Percentiles rank a stretch among this genome's conserved stretches.
Conservation (phyloP, 92 coral and sea anemone species). For the Plumapathes pennacea region DNA sequence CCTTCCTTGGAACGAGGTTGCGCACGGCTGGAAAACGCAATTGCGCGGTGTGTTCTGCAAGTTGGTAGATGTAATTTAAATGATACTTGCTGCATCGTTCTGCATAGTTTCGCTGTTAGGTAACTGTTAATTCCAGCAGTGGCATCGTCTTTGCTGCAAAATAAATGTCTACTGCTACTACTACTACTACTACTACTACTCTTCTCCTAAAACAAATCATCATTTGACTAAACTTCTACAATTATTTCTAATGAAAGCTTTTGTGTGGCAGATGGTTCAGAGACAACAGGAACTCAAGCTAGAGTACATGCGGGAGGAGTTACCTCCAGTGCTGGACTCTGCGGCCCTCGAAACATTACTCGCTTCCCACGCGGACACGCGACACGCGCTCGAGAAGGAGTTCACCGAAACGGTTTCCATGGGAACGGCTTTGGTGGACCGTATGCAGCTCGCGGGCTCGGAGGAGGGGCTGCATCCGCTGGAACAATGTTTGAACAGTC, state of each 20-base stretch:
- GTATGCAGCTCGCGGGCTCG: constrained; percentile 73
- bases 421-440: constrained; percentile 80
- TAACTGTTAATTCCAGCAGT: no score
- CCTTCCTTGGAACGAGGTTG: no score
- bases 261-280: constrained; percentile 53
- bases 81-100: no score
- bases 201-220: neutral
- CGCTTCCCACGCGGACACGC: constrained; percentile 73
- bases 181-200: no score
- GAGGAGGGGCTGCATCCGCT: constrained; percentile 72
- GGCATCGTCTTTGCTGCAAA: no score
- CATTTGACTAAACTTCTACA: neutral
- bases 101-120: no score
- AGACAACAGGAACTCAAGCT: constrained; percentile 57
- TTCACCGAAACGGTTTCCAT: constrained; percentile 87
- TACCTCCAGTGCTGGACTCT: constrained; percentile 54
- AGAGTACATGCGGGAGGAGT: constrained; percentile 55
- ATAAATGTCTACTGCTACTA: no score
- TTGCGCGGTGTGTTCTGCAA: no score
- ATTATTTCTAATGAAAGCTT: neutral
- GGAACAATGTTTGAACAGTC: constrained; percentile 71
- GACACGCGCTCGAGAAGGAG: constrained; percentile 68
- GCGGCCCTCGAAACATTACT: constrained; percentile 55
- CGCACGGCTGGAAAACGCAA: no score
- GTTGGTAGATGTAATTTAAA: no score